These are phyloP conservation scores for Sparus aurata DNA, from an alignment of 2,797 vertebrate genomes.

Conservation along the genomic window DNA sequence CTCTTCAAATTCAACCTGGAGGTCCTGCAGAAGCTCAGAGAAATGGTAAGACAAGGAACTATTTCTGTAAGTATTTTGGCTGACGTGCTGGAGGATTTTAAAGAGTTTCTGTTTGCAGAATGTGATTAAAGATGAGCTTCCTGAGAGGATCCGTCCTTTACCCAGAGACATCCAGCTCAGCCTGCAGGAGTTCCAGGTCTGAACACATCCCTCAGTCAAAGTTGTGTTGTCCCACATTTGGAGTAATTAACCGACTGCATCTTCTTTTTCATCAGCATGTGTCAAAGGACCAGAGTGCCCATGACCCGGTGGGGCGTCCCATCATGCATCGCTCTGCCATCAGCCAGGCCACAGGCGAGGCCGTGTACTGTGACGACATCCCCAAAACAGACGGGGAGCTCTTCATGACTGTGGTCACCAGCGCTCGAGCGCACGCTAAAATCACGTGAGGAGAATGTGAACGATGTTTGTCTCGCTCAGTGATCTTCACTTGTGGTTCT, in stretches of 20 bases:
- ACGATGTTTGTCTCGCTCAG: too few species aligned
- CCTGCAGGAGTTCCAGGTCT: conserved; percentile 84
- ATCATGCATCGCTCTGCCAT: conserved; percentile 91
- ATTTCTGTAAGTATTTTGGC: too few species aligned
- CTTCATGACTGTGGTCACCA: conserved; percentile 89
- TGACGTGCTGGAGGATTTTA: too few species aligned
- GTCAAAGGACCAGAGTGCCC: conserved; percentile 75
- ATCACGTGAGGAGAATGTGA: conserved; percentile 85
- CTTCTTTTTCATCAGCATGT: conserved; percentile 71
- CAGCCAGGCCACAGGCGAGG: conserved; percentile 92
- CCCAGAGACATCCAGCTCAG: conserved; percentile 74
- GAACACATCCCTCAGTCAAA: not conserved
- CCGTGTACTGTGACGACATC: conserved; percentile 91
- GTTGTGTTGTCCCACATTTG: too few species aligned
- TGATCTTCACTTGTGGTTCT: too few species aligned
- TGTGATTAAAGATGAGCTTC: conserved; percentile 55
- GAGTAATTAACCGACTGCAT: not conserved
- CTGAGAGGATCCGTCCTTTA: conserved; percentile 66
- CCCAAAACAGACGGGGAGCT: conserved; percentile 89
- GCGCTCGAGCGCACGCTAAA: conserved; percentile 90
- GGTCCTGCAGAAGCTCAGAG: conserved; percentile 84
- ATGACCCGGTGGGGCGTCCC: conserved; percentile 90
- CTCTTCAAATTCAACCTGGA: conserved; percentile 93
- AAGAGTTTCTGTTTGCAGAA: conserved; percentile 50
- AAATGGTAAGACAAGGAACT: conserved; percentile 52